A percentile compares a stretch with the other conserved stretches of the same genome.
These are phyloP conservation scores for Colostygia pectinataria DNA, from an alignment of 2,888 invertebrate genomes.

Conservation along the genomic window DNA sequence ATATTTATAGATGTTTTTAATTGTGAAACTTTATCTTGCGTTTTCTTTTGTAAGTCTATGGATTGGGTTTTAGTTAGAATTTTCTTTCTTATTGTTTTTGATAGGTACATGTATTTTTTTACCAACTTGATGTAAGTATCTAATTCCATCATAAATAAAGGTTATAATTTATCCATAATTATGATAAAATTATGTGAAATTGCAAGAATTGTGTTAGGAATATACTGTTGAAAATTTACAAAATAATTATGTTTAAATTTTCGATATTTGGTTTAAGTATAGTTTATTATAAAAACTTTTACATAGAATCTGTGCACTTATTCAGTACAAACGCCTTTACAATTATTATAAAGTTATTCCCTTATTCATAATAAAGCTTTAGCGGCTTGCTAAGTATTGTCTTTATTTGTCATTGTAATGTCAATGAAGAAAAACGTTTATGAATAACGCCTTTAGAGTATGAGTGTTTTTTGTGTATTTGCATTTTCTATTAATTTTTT, in stretches of 20 bases:
- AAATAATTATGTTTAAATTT: slow-evolving; percentile 9
- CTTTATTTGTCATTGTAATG: too few species aligned
- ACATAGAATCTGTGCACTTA: slow-evolving; percentile 11
- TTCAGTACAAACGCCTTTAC: slow-evolving; percentile 14
- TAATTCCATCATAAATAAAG: neutral
- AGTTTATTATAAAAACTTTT: slow-evolving; percentile 10
- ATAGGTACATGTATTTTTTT: neutral
- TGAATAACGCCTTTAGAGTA: too few species aligned
- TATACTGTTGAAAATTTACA: neutral
- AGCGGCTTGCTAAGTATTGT: too few species aligned
- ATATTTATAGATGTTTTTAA: slow-evolving; percentile 35
- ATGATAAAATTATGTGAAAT: slow-evolving; percentile 5
- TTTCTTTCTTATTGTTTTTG: slow-evolving; percentile 6
- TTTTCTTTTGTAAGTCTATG: slow-evolving; percentile 53
- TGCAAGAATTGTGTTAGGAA: neutral
- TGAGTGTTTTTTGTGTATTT: slow-evolving; percentile 5
- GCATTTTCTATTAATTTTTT: neutral
- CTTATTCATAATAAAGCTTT: neutral
- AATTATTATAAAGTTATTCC: too few species aligned
- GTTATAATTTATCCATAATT: too few species aligned
- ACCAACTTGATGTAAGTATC: too few species aligned
- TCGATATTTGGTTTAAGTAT: slow-evolving; percentile 1
- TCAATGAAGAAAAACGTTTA: too few species aligned
- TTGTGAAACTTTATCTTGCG: slow-evolving; percentile 47
- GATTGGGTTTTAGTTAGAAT: slow-evolving; percentile 23